phyloP scores from a whole-genome alignment of 1,140 invertebrate species.

The Yoshiicerus persimilis region DNA sequence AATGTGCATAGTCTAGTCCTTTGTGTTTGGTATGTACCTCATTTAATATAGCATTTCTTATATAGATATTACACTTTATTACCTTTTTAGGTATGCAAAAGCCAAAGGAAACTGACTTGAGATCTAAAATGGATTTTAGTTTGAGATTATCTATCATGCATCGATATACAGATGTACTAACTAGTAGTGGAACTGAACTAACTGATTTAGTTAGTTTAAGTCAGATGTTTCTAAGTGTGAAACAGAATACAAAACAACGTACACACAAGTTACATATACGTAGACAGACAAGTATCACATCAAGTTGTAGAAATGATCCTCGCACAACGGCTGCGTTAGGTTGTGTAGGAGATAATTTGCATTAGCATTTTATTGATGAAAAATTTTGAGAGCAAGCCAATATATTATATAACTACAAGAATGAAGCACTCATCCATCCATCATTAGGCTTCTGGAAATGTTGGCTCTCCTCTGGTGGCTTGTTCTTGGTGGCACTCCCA shows the following conservation, averaged over 20 bases:
- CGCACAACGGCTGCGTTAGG: neutral
- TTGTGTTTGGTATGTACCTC: too few species aligned
- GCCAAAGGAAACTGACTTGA: neutral
- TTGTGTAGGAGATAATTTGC: neutral
- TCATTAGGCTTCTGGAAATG: constrained; percentile 16
- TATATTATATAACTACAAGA: constrained; percentile 6
- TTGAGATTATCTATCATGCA: neutral
- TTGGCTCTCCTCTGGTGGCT: constrained; percentile 9
- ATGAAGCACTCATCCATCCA: neutral
- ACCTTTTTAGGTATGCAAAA: neutral
- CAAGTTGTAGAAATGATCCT: neutral
- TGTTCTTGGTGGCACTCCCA: constrained; percentile 20
- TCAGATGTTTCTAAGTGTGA: neutral
- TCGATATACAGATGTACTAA: neutral
- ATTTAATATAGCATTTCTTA: too few species aligned
- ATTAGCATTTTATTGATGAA: constrained; percentile 13
- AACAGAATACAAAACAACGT: neutral
- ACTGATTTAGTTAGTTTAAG: neutral
- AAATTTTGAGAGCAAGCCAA: constrained; percentile 1
- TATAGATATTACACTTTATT: too few species aligned
- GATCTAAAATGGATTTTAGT: too few species aligned
- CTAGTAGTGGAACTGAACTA: neutral
- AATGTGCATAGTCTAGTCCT: neutral
- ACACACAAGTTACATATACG: neutral
- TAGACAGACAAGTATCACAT: neutral